Conservation (phyloP, 1,140 invertebrate genomes). For the Hycleus cichorii region DNA sequence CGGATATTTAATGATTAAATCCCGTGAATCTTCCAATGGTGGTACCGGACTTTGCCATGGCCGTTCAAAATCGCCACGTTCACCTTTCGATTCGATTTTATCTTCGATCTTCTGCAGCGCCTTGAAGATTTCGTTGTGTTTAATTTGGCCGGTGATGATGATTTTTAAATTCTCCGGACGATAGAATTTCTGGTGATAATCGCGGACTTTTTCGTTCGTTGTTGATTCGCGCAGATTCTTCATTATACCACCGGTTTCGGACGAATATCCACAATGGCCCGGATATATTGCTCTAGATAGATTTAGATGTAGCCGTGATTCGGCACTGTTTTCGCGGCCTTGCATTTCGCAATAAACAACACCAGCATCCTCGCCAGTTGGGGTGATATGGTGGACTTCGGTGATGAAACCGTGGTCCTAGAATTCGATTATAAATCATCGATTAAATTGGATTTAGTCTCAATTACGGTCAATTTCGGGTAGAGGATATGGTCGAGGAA, state of each 20-base stretch:
- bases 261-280: conserved; percentile 72
- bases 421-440: not conserved
- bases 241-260: conserved; percentile 77
- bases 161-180: conserved; percentile 83
- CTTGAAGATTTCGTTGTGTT: conserved; percentile 67
- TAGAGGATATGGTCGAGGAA: conserved; percentile 86
- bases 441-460: too few relatives aligned
- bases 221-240: conserved; percentile 77
- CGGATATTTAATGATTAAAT: conserved; percentile 59
- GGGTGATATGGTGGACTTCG: conserved; percentile 88
- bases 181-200: conserved; percentile 82
- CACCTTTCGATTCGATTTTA: conserved; percentile 58
- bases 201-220: conserved; percentile 69
- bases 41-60: conserved; percentile 72
- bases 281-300: conserved; percentile 68
- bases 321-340: conserved; percentile 72
- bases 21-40: conserved; percentile 48
- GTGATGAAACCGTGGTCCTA: conserved; percentile 75
- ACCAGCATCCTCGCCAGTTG: conserved; percentile 80
- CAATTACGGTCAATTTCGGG: conserved; percentile 66
- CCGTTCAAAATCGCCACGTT: conserved; percentile 52
- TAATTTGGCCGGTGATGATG: conserved; percentile 75
- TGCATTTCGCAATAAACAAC: conserved; percentile 95
- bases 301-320: conserved; percentile 55
- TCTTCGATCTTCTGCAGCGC: conserved; percentile 65